Evolutionary conservation across 2,797 vertebrate species (phyloP).

Genomic region (Myoxocephalus aenaeus): DNA sequence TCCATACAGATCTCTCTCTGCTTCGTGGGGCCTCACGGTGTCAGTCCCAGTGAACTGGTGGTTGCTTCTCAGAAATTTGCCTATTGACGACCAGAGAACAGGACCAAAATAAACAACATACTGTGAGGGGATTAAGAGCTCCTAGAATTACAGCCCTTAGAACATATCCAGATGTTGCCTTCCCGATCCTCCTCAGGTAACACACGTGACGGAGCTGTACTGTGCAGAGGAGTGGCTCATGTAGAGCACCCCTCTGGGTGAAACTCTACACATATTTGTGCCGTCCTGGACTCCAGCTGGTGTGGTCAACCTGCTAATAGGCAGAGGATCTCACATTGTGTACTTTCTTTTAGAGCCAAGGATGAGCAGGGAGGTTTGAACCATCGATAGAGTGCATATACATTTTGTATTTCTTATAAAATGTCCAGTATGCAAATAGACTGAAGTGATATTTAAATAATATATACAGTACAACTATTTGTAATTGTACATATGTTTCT

Average conservation of each 20-base stretch:
- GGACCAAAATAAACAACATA: conserved; percentile 77
- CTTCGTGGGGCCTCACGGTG: conserved; percentile 45
- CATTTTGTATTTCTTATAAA: background rate
- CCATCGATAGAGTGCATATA: background rate
- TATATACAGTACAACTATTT: background rate
- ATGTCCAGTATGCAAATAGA: background rate
- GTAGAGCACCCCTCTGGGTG: conserved; percentile 34
- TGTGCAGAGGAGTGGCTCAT: conserved; percentile 40
- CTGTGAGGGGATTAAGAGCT: conserved; percentile 72
- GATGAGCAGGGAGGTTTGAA: background rate
- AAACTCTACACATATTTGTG: conserved; percentile 39
- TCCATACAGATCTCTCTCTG: conserved; percentile 30
- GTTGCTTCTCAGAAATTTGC: conserved; percentile 71
- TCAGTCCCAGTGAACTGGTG: conserved; percentile 58
- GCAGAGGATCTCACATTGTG: conserved; percentile 13
- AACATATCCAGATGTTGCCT: conserved; percentile 78
- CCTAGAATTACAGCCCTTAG: conserved; percentile 77
- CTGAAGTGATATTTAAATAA: background rate
- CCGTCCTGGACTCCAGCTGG: conserved; percentile 44
- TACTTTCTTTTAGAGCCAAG: background rate
- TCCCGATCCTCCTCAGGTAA: conserved; percentile 70
- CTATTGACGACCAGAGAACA: conserved; percentile 70
- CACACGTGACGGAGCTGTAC: conserved; percentile 49
- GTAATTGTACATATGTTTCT: background rate
- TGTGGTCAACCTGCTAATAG: conserved; percentile 45